Evolutionary conservation across 2,797 vertebrate species (phyloP).

Genomic region (Amblyraja radiata): DNA sequence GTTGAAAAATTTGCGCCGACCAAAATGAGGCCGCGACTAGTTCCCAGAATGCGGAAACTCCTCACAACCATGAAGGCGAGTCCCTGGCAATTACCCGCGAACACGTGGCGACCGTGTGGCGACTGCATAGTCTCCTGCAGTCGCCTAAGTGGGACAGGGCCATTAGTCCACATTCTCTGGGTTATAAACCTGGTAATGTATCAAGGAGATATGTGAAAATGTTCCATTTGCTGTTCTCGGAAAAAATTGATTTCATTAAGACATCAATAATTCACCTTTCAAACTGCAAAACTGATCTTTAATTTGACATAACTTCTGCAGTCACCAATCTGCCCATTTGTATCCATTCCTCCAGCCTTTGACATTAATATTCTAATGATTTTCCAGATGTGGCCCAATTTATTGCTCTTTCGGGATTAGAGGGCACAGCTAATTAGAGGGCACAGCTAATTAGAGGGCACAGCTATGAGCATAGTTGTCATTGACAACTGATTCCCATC

Average conservation of each 20-base stretch:
- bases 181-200: too few relatives aligned
- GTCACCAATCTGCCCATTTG: background rate
- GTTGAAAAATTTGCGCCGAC: too few relatives aligned
- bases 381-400: background rate
- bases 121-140: too few relatives aligned
- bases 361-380: background rate
- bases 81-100: too few relatives aligned
- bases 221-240: too few relatives aligned
- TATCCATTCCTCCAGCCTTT: background rate
- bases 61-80: too few relatives aligned
- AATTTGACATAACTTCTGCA: background rate
- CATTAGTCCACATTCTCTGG: too few relatives aligned
- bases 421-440: background rate
- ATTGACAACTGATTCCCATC: background rate
- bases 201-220: too few relatives aligned
- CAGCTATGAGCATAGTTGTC: background rate
- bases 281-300: background rate
- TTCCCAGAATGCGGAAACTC: too few relatives aligned
- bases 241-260: background rate
- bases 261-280: background rate
- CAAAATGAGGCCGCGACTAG: too few relatives aligned
- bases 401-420: background rate
- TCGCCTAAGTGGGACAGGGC: too few relatives aligned
- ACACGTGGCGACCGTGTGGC: too few relatives aligned
- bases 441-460: background rate